These are phyloP conservation scores for Caenorhabditis latens DNA, from an alignment of 1,140 invertebrate species.

Conservation along the genomic window DNA sequence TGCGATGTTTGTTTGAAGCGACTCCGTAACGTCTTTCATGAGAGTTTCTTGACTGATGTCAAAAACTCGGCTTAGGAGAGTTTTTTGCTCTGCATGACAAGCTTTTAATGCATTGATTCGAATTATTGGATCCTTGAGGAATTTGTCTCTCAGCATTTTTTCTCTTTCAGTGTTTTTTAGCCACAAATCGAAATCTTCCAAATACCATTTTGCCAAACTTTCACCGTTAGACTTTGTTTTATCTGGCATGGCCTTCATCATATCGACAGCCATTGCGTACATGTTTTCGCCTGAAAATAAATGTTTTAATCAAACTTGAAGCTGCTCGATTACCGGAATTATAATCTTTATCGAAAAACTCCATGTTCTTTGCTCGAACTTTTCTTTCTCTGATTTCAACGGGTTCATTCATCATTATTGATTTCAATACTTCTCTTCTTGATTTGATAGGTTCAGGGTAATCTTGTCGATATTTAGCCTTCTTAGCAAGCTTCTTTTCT, in stretches of 20 bases:
- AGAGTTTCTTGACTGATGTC: conserved; percentile 8
- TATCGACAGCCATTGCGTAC: conserved; percentile 12
- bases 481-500: conserved; percentile 10
- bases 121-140: neutral
- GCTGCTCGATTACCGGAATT: neutral
- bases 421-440: neutral
- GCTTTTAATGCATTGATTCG: neutral
- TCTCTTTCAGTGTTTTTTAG: neutral
- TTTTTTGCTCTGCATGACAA: neutral
- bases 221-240: conserved; percentile 1
- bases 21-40: neutral
- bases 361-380: neutral
- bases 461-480: conserved; percentile 18
- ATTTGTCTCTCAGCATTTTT: neutral
- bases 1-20: neutral
- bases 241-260: conserved; percentile 21
- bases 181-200: conserved; percentile 21
- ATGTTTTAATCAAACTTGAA: neutral
- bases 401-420: conserved; percentile 10
- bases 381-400: neutral
- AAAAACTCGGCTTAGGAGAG: conserved; percentile 2
- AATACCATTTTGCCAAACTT: conserved; percentile 20
- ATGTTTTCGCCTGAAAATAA: neutral
- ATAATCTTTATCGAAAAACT: conserved; percentile 23
- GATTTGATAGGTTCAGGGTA: neutral